A percentile compares a stretch with the other conserved stretches of the same genome.
Evolutionary conservation across 2,797 vertebrate species (phyloP).

Genomic region (Craterocephalus amniculus): DNA sequence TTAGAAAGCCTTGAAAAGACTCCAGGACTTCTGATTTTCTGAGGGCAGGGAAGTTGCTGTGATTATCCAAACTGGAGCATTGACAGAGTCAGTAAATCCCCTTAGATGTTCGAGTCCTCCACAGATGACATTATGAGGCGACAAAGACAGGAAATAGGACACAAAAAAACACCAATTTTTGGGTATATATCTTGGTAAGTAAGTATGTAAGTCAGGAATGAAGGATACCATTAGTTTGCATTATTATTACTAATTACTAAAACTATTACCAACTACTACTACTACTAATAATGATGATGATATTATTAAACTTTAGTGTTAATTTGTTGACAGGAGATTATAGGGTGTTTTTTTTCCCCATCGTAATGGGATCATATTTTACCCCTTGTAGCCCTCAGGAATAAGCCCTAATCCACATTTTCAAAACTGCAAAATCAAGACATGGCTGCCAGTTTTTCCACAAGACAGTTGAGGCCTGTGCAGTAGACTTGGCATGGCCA

Average conservation of each 20-base stretch:
- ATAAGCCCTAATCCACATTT: neutral
- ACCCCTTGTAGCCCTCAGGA: no score
- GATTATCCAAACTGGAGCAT: neutral
- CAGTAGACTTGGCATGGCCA: conserved; percentile 44
- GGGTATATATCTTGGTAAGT: neutral
- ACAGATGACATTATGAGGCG: neutral
- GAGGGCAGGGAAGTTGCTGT: neutral
- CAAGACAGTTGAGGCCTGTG: neutral
- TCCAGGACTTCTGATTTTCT: neutral
- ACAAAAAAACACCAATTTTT: neutral
- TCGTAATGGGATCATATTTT: no score
- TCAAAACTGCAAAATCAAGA: conserved; percentile 20
- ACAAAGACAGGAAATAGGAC: conserved; percentile 1
- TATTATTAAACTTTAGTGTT: no score
- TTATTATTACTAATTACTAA: no score
- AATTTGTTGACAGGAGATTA: no score
- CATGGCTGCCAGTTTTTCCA: conserved; percentile 6
- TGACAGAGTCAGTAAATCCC: neutral
- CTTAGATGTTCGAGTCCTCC: neutral
- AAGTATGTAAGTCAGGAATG: neutral
- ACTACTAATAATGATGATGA: no score
- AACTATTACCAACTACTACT: no score
- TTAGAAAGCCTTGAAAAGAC: no score
- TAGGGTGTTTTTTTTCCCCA: no score
- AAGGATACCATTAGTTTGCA: neutral